These are phyloP conservation scores for Oreochromis niloticus DNA, from an alignment of 2,113 vertebrate genomes.

Conservation along the genomic window DNA sequence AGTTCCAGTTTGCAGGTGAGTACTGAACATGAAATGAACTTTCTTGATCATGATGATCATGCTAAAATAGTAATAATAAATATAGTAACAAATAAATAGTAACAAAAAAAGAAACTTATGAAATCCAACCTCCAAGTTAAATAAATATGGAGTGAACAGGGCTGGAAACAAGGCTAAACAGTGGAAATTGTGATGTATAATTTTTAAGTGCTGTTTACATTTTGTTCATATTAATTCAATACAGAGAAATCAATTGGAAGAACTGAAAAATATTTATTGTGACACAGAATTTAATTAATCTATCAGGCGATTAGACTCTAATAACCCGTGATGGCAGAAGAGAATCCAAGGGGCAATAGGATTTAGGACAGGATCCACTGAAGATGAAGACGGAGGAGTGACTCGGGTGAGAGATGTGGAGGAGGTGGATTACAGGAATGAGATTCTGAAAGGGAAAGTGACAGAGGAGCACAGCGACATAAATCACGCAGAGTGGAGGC, in stretches of 20 bases:
- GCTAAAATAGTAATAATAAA: too few relatives aligned
- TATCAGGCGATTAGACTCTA: background rate
- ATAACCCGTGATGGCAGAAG: background rate
- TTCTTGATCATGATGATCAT: background rate
- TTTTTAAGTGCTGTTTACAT: background rate
- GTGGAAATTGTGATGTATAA: background rate
- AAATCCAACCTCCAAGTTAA: background rate
- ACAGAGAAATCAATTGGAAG: background rate
- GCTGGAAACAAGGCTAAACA: background rate
- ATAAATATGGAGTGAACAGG: background rate
- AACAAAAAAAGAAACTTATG: rapidly evolving
- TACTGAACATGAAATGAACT: background rate
- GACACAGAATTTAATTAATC: background rate
- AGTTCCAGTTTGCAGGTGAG: background rate
- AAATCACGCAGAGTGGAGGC: background rate
- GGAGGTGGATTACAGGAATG: background rate
- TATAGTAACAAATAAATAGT: too few relatives aligned
- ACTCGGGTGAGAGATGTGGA: background rate
- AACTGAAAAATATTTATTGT: background rate
- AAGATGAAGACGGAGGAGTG: background rate
- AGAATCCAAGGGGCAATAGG: background rate
- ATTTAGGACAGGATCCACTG: background rate
- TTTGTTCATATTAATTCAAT: background rate
- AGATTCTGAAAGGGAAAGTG: background rate
- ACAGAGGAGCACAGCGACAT: background rate